Base-by-base conservation (phyloP, 2,888 invertebrate genomes). In the Cremastinae sp. region DNA sequence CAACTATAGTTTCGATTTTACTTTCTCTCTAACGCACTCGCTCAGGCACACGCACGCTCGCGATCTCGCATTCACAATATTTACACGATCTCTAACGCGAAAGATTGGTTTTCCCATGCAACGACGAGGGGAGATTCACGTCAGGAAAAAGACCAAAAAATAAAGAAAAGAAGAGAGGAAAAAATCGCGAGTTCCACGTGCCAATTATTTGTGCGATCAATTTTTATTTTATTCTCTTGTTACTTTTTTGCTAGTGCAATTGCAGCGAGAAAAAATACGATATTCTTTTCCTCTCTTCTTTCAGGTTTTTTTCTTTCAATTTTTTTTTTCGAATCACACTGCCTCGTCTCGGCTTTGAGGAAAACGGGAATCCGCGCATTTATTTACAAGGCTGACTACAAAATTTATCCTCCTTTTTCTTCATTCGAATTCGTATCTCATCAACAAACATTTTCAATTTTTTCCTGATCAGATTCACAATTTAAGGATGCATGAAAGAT, bases 371-470 rank as follows among this genome's bases (percentile, higher is more conserved):
- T 71, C 18, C 22, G 4, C 49, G 41, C 66, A 39, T 59, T 53
- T 75, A 75, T 72, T 75, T 72, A 75, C 75, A 75, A 75, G 72
- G 49, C 12, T 51, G 55, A 62, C 56, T 62, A 71, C 51, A 56
- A 58, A 75, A 43, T 55, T 61, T 53, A 53, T 35, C 22, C 43
- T 45, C 20, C 59, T 58, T 65, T 22, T 56, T 35, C 5, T 68
- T 45, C 43, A 12, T 51, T 16, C 14, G 20, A 28, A n/a, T 10
- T 37, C 49, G 14, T 77, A 58, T 74, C 62, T 77, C 70, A 69
- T 74, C 68, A 61, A 70, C 55, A 49, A 53, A 61, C 70, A 16
- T 9, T 22, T 39, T 10, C 22, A 14, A 41, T 5, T 2, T n/a
- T 28, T 7, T 8, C 0, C 20, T 58, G 43, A 71, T 56, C 71